Conservation (phyloP, 92 coral and sea anemone species). For the Galaxea fascicularis region DNA sequence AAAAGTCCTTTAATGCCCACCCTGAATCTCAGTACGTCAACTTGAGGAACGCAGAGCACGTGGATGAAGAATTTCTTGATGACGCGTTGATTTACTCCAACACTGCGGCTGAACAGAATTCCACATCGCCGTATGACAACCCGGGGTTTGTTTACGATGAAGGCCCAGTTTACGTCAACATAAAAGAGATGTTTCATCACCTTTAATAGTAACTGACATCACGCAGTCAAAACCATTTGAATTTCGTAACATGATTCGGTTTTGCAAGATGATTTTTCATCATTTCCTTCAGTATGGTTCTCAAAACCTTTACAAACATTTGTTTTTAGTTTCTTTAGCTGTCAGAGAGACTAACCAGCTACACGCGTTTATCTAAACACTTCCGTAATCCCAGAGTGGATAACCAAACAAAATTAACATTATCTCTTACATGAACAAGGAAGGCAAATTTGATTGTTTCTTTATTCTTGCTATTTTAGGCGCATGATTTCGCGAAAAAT, state of each 20-base stretch:
- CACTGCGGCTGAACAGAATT: not conserved
- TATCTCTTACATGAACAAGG: too few relatives aligned
- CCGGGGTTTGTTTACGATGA: not conserved
- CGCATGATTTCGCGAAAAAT: too few relatives aligned
- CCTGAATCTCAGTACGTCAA: not conserved
- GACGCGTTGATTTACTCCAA: not conserved
- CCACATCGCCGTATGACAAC: not conserved
- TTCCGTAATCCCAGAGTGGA: too few relatives aligned
- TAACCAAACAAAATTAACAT: too few relatives aligned
- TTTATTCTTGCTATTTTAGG: too few relatives aligned
- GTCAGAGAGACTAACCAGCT: too few relatives aligned
- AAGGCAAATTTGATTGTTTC: too few relatives aligned
- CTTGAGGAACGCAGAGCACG: not conserved
- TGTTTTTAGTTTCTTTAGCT: too few relatives aligned
- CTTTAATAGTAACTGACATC: not conserved
- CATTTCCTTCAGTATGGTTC: too few relatives aligned
- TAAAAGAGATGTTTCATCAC: not conserved
- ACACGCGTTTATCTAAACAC: too few relatives aligned
- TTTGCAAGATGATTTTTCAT: not conserved
- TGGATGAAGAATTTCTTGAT: not conserved
- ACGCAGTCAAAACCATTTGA: not conserved
- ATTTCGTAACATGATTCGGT: not conserved
- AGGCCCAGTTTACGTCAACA: constrained; percentile 12
- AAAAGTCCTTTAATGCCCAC: not conserved
- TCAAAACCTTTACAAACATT: too few relatives aligned